Conservation (phyloP, 1,140 invertebrate genomes). For the Cyphomyrmex costatus region DNA sequence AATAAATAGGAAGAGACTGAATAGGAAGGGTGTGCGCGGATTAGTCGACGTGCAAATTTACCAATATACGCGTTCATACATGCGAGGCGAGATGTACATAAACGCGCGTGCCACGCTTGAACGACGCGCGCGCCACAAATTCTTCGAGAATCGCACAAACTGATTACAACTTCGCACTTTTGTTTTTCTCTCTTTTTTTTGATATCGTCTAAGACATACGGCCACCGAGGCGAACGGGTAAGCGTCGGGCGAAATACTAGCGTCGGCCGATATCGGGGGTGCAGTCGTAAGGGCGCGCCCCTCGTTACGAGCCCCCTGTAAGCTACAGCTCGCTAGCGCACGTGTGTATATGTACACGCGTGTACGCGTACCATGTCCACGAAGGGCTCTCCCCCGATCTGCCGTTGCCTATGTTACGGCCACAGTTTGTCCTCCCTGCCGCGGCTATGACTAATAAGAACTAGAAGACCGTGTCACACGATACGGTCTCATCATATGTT, state of each 20-base stretch:
- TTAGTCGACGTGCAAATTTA: conserved; percentile 9
- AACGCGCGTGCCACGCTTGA: not conserved
- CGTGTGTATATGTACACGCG: conserved; percentile 59
- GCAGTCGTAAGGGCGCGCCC: conserved; percentile 77
- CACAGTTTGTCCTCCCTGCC: conserved; percentile 67
- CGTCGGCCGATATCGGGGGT: conserved; percentile 63
- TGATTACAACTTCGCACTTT: not conserved
- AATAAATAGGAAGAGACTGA: not conserved
- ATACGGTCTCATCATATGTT: conserved; percentile 47
- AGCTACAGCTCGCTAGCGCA: conserved; percentile 66
- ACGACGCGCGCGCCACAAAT: not conserved
- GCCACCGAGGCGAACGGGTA: conserved; percentile 75
- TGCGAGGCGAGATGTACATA: not conserved
- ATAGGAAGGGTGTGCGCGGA: not conserved
- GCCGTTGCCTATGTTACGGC: conserved; percentile 64
- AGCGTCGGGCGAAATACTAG: conserved; percentile 81
- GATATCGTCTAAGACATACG: conserved; percentile 18
- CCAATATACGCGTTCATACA: not conserved
- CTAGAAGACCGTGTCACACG: conserved; percentile 74
- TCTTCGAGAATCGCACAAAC: not conserved
- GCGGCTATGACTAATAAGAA: conserved; percentile 80
- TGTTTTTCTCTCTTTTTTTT: not conserved
- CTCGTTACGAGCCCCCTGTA: conserved; percentile 67
- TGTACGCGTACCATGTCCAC: conserved; percentile 71
- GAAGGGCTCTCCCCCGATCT: conserved; percentile 71